These are phyloP conservation scores for Drosophila tristis DNA, from an alignment of 1,140 invertebrate species.

Conservation along the genomic window DNA sequence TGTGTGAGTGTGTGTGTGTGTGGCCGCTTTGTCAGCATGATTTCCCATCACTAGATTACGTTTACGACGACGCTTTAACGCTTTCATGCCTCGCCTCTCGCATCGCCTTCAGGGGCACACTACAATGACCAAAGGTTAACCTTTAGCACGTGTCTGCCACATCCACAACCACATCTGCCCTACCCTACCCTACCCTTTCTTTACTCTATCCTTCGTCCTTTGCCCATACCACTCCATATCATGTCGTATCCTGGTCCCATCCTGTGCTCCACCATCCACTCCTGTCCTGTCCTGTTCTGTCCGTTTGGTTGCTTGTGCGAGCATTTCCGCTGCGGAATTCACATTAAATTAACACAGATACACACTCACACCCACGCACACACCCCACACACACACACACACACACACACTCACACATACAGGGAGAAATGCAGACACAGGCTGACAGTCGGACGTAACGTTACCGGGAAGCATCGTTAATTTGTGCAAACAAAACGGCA, in stretches of 20 bases:
- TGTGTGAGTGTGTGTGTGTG: background rate
- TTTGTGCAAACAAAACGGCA: conserved; percentile 73
- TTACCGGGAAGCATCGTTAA: conserved; percentile 70
- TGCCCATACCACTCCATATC: background rate
- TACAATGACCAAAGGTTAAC: conserved; percentile 71
- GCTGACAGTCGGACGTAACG: conserved; percentile 38
- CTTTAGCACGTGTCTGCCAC: conserved; percentile 65
- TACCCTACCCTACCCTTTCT: background rate
- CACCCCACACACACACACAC: conserved; percentile 13
- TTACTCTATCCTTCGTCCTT: conserved; percentile 2
- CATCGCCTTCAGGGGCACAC: conserved; percentile 9
- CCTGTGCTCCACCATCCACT: background rate
- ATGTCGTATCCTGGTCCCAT: background rate
- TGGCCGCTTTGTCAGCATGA: conserved; percentile 61
- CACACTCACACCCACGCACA: conserved; percentile 9
- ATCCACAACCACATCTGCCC: background rate
- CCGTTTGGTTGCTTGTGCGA: conserved; percentile 49
- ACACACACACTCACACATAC: conserved; percentile 7
- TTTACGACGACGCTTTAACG: conserved; percentile 66
- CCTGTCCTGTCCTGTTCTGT: conserved; percentile 30
- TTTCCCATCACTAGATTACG: conserved; percentile 51
- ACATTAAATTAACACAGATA: conserved; percentile 75
- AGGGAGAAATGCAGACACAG: conserved; percentile 8
- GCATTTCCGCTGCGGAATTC: conserved; percentile 78
- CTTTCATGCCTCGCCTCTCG: conserved; percentile 32